These are phyloP conservation scores for Hymenochirus boettgeri DNA, from an alignment of 2,113 vertebrate species.

Conservation along the genomic window DNA sequence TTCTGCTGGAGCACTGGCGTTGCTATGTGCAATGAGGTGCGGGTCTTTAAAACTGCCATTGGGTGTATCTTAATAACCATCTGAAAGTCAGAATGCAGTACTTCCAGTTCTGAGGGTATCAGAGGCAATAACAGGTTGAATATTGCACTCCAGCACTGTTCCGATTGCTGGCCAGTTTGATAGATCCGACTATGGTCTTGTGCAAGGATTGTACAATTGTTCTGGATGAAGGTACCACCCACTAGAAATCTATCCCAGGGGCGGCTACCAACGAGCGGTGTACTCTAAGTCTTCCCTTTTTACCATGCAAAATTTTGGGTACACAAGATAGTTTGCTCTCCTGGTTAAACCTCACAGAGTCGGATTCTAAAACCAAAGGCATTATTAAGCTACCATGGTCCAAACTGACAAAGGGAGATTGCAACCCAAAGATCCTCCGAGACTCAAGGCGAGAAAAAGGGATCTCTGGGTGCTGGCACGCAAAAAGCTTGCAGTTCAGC, in stretches of 20 bases:
- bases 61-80: conserved; percentile 73
- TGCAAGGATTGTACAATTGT: conserved; percentile 66
- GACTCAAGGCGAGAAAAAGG: conserved; percentile 73
- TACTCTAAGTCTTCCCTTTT: conserved; percentile 81
- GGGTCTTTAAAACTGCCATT: conserved; percentile 53
- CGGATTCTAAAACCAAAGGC: conserved; percentile 71
- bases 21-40: conserved; percentile 70
- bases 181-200: conserved; percentile 70
- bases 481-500: conserved; percentile 80
- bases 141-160: conserved; percentile 70
- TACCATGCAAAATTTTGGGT: conserved; percentile 83
- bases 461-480: conserved; percentile 72
- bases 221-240: conserved; percentile 81
- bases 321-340: conserved; percentile 80
- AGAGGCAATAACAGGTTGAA: conserved; percentile 68
- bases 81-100: conserved; percentile 52
- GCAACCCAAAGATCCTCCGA: conserved; percentile 74
- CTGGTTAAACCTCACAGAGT: conserved; percentile 76
- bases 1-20: conserved; percentile 71
- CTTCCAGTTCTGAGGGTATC: conserved; percentile 75
- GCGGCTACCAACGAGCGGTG: conserved; percentile 78
- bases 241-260: conserved; percentile 90
- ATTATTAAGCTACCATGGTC: conserved; percentile 73
- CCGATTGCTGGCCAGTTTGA: conserved; percentile 88
- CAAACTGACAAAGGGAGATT: conserved; percentile 62